Percentiles rank a stretch among this genome's conserved stretches.
Evolutionary conservation across 92 coral and sea anemone species (phyloP).

Genomic region (Porites cylindrica): DNA sequence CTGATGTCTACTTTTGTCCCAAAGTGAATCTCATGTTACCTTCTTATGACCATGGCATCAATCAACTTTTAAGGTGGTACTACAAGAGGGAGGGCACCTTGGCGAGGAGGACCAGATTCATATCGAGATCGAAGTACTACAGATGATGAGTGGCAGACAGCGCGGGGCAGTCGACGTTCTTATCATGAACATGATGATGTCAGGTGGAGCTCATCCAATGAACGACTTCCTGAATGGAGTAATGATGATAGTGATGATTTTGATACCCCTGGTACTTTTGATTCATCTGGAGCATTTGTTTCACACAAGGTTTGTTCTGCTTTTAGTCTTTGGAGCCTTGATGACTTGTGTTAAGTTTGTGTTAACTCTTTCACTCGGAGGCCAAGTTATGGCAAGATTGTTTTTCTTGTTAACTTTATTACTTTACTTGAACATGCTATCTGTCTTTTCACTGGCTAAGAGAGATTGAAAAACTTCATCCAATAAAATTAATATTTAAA

Average conservation of each 20-base stretch:
- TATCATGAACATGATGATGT: conserved; percentile 80
- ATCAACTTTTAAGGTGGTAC: conserved; percentile 50
- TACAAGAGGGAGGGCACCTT: conserved; percentile 77
- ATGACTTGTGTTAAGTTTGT: not conserved
- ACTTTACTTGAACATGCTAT: no score
- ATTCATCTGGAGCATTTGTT: conserved; percentile 94
- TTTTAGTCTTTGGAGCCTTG: not conserved
- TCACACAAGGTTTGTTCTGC: conserved; percentile 69
- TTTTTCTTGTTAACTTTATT: no score
- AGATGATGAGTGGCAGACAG: conserved; percentile 92
- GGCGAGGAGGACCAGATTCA: conserved; percentile 77
- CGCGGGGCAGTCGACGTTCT: conserved; percentile 78
- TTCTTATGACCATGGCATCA: not conserved
- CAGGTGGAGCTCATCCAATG: conserved; percentile 69
- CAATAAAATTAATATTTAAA: no score
- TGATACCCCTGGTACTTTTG: conserved; percentile 89
- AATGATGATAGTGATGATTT: conserved; percentile 91
- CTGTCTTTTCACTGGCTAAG: no score
- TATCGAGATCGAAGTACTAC: conserved; percentile 71
- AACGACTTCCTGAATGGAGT: conserved; percentile 95
- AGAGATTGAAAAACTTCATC: no score
- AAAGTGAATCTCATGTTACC: not conserved
- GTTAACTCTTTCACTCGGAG: no score
- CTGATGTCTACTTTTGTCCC: no score
- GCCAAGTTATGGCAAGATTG: no score